Conservation (phyloP, 2,113 vertebrate genomes). For the Climacteris rufus region DNA sequence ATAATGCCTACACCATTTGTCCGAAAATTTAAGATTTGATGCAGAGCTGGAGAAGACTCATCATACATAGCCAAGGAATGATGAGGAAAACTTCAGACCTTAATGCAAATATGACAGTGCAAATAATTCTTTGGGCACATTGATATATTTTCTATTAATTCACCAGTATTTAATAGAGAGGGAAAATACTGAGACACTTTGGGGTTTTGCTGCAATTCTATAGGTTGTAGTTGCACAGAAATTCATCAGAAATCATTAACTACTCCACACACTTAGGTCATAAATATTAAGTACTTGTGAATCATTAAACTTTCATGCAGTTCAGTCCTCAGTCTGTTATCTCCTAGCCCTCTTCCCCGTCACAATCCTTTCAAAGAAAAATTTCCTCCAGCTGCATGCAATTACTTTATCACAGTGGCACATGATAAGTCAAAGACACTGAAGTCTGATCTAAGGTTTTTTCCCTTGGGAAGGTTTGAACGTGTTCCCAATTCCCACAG, state of each 20-base stretch:
- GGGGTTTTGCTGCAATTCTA: background rate
- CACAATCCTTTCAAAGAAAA: background rate
- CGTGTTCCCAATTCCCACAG: background rate
- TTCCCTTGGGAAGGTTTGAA: background rate
- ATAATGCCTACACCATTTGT: background rate
- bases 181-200: background rate
- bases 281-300: background rate
- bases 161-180: background rate
- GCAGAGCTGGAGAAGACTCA: background rate
- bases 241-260: background rate
- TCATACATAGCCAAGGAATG: background rate
- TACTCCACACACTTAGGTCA: background rate
- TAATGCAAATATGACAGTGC: background rate
- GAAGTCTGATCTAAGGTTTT: background rate
- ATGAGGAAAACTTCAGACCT: background rate
- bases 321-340: background rate
- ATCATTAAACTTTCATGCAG: background rate
- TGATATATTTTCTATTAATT: background rate
- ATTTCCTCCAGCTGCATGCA: accelerated
- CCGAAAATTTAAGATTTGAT: background rate
- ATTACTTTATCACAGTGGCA: too few relatives aligned
- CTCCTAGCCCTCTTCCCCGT: background rate
- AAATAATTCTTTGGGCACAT: background rate
- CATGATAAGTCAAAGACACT: accelerated
- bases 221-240: background rate